Evolutionary conservation across 2,797 vertebrate species (phyloP), one percentile per base, ranked within the genome.

Genomic region (Myotis daubentonii): DNA sequence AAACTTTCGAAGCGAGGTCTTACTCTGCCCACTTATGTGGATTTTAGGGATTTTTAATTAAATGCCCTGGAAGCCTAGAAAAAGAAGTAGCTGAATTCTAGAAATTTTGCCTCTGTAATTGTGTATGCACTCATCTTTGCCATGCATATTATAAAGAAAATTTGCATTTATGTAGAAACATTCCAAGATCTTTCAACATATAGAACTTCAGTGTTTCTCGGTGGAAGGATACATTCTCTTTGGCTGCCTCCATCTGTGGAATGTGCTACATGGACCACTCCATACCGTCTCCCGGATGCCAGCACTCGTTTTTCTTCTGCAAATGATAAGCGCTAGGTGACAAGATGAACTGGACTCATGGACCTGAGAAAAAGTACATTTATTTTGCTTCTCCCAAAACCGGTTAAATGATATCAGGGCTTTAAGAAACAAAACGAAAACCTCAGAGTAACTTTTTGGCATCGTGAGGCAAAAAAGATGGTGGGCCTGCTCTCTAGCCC

Each of bases 1-100:
- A 33, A 72, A 51, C 7, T 25, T 93, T 53, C 15, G 53, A 89
- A 9, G 47, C 36, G 11, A 47, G 16, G 6, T 17, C 33, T 91
- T 85, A 41, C 53, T 70, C 11, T 8, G 36, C 15, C 11, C 55
- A 36, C 53, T 66, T 82, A 49, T 38, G 22, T 25, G 13, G 15
- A 57, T 87, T 57, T 92, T 79, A 75, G 33, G 51, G 47, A 55
- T 89, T 89, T 88, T 75, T 81, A 25, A 70, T 62, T 87, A 93
- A 49, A 71, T 89, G 25, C 13, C 1, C 28, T 44, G 17, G 19
- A 83, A 79, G 38, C 38, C 38, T 33, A 49, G 30, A 76, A 62
- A 51, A 91, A n/a, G 41, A 89, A 11, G 10, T 36, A 33, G 49
- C 62, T 70, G 47, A 81, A 20, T 90, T 47, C 68, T 49, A 8